Evolutionary conservation across 2,113 vertebrate genomes (phyloP), one percentile per base, ranked within the genome.

Genomic region (Megaceryle torquata): DNA sequence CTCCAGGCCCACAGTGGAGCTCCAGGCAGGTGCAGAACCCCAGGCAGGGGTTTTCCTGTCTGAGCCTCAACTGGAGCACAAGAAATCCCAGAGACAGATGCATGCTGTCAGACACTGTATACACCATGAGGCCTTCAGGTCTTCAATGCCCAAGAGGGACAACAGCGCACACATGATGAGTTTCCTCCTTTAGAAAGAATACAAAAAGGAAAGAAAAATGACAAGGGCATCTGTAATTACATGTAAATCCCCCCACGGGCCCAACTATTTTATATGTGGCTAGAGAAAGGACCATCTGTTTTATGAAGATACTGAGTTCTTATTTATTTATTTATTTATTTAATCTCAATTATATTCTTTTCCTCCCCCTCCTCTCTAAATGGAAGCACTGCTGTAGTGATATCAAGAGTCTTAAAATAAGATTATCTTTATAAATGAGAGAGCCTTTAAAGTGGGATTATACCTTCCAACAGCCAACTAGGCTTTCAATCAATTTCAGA

Each of bases 211-310:
- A 57, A 68, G 53, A 15, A 88, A 70, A 82, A 25, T 59, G 77
- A 26, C 70, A 59, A 87, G 67, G 78, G 74, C 41, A 85, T 82
- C 68, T 88, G 60, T 83, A 96, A 91, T 90, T 91, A 67, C 75
- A 90, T n/a, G 46, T 75, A 96, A 96, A 96, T 91, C 93, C 68
- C 82, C 68, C 48, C 56, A 53, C 2, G 35, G 64, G 79, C 75
- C 88, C 68, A 64, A 63, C 63, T 60, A 4, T 43, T 69, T 59
- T 16, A 65, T 25, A 11, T 25, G 56, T 25, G 76, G 51, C 46
- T 88, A 59, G 29, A 94, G 72, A 90, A 95, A 91, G 79, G 64
- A 95, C 91, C 90, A 93, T 95, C 85, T 95, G 88, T 68, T 96
- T 94, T 82, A 81, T 2, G 0, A 88, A 91, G 76, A 86, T 57